Evolutionary conservation across 2,797 vertebrate species (phyloP).

Genomic region (Chiropotes sagulatus): DNA sequence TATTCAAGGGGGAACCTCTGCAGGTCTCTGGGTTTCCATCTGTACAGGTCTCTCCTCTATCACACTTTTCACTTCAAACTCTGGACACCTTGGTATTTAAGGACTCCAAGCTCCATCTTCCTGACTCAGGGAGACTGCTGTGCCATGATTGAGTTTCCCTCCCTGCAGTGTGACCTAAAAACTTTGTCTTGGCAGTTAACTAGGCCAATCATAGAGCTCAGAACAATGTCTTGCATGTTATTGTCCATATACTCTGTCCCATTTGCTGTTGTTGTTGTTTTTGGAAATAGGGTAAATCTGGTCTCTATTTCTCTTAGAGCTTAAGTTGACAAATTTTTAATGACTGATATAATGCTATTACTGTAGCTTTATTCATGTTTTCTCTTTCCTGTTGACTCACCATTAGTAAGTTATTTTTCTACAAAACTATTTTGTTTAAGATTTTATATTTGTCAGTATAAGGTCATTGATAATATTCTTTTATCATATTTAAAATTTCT

Average conservation of each 20-base stretch:
- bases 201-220: background rate
- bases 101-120: background rate
- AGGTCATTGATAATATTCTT: background rate
- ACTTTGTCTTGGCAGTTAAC: background rate
- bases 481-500: background rate
- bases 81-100: background rate
- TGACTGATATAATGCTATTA: background rate
- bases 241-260: background rate
- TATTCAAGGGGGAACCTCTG: background rate
- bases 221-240: background rate
- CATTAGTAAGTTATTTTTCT: background rate
- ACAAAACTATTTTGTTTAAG: background rate
- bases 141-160: background rate
- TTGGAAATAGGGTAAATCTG: background rate
- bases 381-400: background rate
- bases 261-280: background rate
- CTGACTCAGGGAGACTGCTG: background rate
- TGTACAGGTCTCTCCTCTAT: background rate
- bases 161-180: background rate
- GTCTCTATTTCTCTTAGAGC: background rate
- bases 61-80: background rate
- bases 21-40: background rate
- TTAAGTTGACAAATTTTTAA: conserved; percentile 12
- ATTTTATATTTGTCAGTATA: background rate
- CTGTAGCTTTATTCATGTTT: background rate